Conservation (phyloP, 2,113 vertebrate genomes). For the Sinocyclocheilus grahami region DNA sequence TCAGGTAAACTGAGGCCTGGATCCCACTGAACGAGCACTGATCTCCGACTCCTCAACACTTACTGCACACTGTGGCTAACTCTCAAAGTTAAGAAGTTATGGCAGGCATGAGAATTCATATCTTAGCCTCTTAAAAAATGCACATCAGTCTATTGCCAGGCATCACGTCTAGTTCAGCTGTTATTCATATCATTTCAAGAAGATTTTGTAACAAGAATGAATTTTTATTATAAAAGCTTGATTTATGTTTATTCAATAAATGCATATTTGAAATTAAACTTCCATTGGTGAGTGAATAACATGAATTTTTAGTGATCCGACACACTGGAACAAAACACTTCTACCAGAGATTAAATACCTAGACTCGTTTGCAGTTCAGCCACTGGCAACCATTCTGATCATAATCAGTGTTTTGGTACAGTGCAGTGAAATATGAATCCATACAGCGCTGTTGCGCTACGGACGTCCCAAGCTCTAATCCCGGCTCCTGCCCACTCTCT, state of each 20-base stretch:
- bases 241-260: background rate
- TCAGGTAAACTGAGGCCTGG: background rate
- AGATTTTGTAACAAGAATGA: background rate
- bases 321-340: background rate
- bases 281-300: background rate
- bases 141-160: background rate
- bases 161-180: background rate
- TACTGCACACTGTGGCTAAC: background rate
- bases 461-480: too few species aligned
- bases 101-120: background rate
- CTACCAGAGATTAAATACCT: too few species aligned
- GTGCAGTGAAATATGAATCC: background rate
- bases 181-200: background rate
- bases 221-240: slow-evolving; percentile 23
- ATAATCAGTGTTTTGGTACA: too few species aligned
- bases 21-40: background rate
- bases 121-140: background rate
- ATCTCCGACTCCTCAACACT: background rate
- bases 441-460: too few species aligned
- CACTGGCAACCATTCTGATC: background rate
- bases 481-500: too few species aligned
- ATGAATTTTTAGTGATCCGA: background rate
- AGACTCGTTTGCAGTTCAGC: background rate
- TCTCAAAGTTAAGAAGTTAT: background rate
- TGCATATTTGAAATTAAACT: background rate